These are phyloP conservation scores for Drosophila maculinotata DNA, from an alignment of 2,888 invertebrate species.

Conservation along the genomic window DNA sequence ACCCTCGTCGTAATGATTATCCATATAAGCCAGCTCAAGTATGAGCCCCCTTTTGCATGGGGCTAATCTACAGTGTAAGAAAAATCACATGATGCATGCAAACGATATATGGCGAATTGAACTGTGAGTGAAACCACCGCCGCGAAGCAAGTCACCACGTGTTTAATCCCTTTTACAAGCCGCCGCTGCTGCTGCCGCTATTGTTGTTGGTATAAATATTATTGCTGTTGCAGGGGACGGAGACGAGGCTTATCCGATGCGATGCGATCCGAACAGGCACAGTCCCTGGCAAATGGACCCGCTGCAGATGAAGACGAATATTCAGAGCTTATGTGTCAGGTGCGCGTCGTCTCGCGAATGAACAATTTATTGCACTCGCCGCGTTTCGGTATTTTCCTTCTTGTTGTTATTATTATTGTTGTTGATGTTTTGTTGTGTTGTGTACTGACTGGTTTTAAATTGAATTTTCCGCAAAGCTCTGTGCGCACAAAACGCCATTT, in stretches of 20 bases:
- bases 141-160: slow-evolving; percentile 73
- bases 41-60: no score
- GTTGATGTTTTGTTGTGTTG: slow-evolving; percentile 30
- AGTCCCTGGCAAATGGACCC: slow-evolving; percentile 37
- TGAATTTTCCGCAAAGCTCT: slow-evolving; percentile 61
- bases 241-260: slow-evolving; percentile 19
- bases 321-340: slow-evolving; percentile 75
- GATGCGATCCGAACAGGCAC: slow-evolving; percentile 32
- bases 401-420: slow-evolving; percentile 16
- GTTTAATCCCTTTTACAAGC: slow-evolving; percentile 61
- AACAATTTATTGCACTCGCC: slow-evolving; percentile 73
- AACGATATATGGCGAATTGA: slow-evolving; percentile 9
- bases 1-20: no score
- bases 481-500: slow-evolving; percentile 45
- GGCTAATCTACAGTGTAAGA: neutral
- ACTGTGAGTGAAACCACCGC: slow-evolving; percentile 51
- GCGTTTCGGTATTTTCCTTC: slow-evolving; percentile 22
- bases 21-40: no score
- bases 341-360: slow-evolving; percentile 73
- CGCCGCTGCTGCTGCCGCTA: slow-evolving; percentile 28
- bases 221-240: slow-evolving; percentile 15
- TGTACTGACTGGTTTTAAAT: slow-evolving; percentile 62
- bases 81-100: slow-evolving; percentile 10
- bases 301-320: slow-evolving; percentile 73
- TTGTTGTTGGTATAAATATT: slow-evolving; percentile 36